Percentiles rank a stretch among this genome's conserved stretches.
phyloP scores from a whole-genome alignment of 2,888 invertebrate species.

The Amiota minor region DNA sequence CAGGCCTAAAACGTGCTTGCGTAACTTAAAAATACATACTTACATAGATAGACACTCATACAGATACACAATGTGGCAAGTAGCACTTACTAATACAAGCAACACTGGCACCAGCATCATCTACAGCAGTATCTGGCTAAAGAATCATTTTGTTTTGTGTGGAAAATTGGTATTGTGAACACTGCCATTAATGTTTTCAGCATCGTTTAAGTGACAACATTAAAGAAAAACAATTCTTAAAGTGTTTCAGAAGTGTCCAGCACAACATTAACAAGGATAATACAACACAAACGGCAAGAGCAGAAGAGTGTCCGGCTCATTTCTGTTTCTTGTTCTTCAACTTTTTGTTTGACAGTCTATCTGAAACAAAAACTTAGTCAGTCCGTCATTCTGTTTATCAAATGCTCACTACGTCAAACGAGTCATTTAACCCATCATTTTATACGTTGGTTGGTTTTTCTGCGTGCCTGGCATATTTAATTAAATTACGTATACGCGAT shows the following conservation, averaged over 20 bases:
- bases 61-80: no score
- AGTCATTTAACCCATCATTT: neutral
- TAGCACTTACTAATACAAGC: no score
- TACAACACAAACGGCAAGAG: no score
- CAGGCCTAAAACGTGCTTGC: constrained; percentile 10
- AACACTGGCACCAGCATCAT: no score
- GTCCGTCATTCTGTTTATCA: neutral
- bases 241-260: constrained; percentile 20
- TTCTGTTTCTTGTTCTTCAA: neutral
- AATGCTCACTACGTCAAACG: no score
- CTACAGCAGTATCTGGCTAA: neutral
- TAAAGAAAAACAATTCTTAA: neutral
- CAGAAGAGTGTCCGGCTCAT: neutral
- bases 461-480: constrained; percentile 30
- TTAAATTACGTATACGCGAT: constrained; percentile 27
- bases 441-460: constrained; percentile 1
- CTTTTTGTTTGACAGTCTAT: neutral
- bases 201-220: neutral
- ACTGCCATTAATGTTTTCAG: constrained; percentile 5
- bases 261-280: neutral
- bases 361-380: neutral
- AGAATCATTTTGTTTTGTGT: constrained; percentile 45
- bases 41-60: neutral
- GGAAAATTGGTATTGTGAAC: constrained; percentile 44
- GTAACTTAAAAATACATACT: constrained; percentile 6